phyloP scores from a whole-genome alignment of 2,113 vertebrate species.

The Amia ocellicauda region DNA sequence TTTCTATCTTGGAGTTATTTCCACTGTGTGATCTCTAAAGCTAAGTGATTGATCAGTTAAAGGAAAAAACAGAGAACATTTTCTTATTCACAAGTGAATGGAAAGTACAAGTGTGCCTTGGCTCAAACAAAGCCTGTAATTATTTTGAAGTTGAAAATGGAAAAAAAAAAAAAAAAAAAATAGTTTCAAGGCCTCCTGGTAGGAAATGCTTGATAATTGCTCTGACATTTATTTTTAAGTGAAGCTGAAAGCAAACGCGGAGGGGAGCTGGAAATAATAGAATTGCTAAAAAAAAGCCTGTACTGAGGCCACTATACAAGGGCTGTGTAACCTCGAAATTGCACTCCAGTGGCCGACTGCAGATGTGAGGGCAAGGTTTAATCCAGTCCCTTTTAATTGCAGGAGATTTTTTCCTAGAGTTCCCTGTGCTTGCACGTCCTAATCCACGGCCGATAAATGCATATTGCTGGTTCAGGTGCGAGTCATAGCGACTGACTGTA shows the following conservation, averaged over 20 bases:
- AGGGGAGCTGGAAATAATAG: neutral
- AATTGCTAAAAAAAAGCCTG: neutral
- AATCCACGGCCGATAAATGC: no score
- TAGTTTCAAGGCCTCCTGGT: slow-evolving; percentile 39
- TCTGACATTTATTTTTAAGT: slow-evolving; percentile 31
- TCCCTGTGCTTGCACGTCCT: neutral
- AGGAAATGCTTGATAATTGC: slow-evolving; percentile 53
- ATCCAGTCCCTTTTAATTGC: neutral
- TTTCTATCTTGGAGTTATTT: no score
- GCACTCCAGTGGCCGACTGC: neutral
- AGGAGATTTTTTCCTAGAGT: slow-evolving; percentile 9
- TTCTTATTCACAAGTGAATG: slow-evolving; percentile 60
- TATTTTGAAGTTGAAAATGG: slow-evolving; percentile 38
- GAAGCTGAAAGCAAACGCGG: neutral
- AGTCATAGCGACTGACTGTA: no score
- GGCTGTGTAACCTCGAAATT: neutral
- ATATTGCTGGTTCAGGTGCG: no score
- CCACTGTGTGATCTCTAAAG: neutral
- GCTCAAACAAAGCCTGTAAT: slow-evolving; percentile 51
- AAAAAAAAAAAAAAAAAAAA: no score
- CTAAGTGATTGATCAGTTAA: slow-evolving; percentile 27
- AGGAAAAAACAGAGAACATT: slow-evolving; percentile 46
- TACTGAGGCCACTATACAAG: no score
- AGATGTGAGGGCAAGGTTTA: neutral
- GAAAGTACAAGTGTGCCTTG: slow-evolving; percentile 45